phyloP scores from a whole-genome alignment of 2,888 invertebrate genomes.

The Leuctra nigra region DNA sequence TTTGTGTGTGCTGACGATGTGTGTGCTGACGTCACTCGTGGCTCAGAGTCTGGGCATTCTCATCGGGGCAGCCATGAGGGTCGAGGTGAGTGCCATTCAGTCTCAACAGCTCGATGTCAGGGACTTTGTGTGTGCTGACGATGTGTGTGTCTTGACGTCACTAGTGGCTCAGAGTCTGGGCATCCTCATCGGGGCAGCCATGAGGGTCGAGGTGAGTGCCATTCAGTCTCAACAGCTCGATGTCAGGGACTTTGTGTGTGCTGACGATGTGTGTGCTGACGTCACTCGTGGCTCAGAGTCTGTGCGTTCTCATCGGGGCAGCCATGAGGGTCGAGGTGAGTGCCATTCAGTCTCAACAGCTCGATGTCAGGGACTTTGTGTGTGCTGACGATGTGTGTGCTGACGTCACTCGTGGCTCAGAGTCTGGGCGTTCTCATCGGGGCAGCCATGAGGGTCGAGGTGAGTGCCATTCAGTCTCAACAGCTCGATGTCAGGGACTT shows the following conservation, averaged over 20 bases:
- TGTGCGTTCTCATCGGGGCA: conserved; percentile 88
- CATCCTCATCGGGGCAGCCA: conserved; percentile 85
- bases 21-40: conserved; percentile 80
- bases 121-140: conserved; percentile 72
- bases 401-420: conserved; percentile 87
- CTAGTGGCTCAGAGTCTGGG: conserved; percentile 89
- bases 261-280: conserved; percentile 70
- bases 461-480: too few relatives aligned
- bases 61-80: conserved; percentile 86
- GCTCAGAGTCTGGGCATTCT: conserved; percentile 88
- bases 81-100: conserved; percentile 65
- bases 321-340: conserved; percentile 76
- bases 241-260: too few relatives aligned
- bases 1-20: conserved; percentile 62
- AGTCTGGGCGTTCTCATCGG: conserved; percentile 88
- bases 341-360: not conserved
- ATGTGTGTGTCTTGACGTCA: not conserved
- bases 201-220: conserved; percentile 65
- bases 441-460: conserved; percentile 83
- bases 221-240: conserved; percentile 63
- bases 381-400: conserved; percentile 64
- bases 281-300: conserved; percentile 85
- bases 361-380: too few relatives aligned
- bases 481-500: too few relatives aligned
- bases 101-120: too few relatives aligned